Evolutionary conservation across 2,888 invertebrate species (phyloP), one percentile per base, ranked within the genome.

Genomic region (Cephus sareptanus): DNA sequence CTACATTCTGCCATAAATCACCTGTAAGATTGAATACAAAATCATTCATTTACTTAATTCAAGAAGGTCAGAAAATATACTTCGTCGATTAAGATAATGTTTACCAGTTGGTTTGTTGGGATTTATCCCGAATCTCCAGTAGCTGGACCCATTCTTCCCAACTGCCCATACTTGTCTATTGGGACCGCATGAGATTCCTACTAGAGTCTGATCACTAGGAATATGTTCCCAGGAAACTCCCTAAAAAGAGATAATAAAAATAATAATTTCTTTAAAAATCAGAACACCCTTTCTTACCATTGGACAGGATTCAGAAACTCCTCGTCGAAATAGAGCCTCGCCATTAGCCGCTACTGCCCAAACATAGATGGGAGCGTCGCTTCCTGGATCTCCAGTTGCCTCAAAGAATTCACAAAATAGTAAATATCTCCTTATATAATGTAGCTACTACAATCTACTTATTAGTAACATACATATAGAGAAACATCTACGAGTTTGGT

Each of bases 321-420:
- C 97, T 80, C 94, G 94, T 76, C 98, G 93, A 85, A 96, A 95
- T 81, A 98, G 94, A 13, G 96, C 97, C 91, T 98, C 97, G 9
- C 98, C 98, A 85, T 96, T 96, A 15, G 95, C 92, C 71, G 97
- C 97, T 34, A 98, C 93, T 0, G 97, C 98, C 97, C 98, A 97
- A 34, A 97, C 95, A 30, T 94, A 93, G 31, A 95, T 93, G 78
- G 88, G 86, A 73, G 90, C 90, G 86, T 93, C 93, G 4, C 86
- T 85, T 23, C 91, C 85, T 80, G 92, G 91, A 83, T 93, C 93
- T 73, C 90, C 89, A 13, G 93, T 92, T 13, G 92, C 91, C 90
- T 92, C 87, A 77, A 90, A 82, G 34, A 75, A 68, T 56, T 56
- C 2, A 30, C 75, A 77, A 31, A 37, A 75, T 11, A 30, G 12